Evolutionary conservation across 2,888 invertebrate genomes (phyloP), one percentile per base, ranked within the genome.

Genomic region (Eilema sororculum): DNA sequence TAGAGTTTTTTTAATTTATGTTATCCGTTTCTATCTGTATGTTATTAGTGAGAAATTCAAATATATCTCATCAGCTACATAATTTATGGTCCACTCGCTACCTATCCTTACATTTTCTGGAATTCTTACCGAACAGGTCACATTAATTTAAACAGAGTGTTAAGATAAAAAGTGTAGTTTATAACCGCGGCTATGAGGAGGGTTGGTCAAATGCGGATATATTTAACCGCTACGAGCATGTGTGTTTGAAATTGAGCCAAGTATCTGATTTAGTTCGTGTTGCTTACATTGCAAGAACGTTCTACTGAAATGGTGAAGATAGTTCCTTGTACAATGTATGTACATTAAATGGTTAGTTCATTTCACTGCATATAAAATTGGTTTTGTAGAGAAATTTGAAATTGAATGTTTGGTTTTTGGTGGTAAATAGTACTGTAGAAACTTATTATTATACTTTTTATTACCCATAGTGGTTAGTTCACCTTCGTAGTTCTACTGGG

Each of bases 171-270:
- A 64, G n/a, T 65, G 16, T 57, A 24, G 13, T 65, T 22, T 24
- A 24, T 28, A 52, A 20, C n/a, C 24, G 13, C 30, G 12, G 37
- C 37, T 10, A 28, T 52, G 4, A 22, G 56, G 12, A 5, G 61
- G 56, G 37, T 61, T 62, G 62, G 58, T 58, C 58, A 59, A 68
- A 63, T 41, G 63, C 30, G 64, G 68, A 68, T 68, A 68, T 63
- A 68, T 68, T 63, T 68, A 68, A 68, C 28, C 16, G 52, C 16
- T 58, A 56, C 37, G 62, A 64, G 20, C 64, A 58, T 68, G n/a
- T 65, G 66, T 68, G 33, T 65, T 68, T 68, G 68, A 68, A 64
- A 46, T 30, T 22, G 69, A 60, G 69, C 69, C 69, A 69, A 69
- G 33, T 60, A 52, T 60, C 60, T 46, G 63, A 22, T 41, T 30